phyloP scores from a whole-genome alignment of 2,797 vertebrate species.

The Malacoraja senta region DNA sequence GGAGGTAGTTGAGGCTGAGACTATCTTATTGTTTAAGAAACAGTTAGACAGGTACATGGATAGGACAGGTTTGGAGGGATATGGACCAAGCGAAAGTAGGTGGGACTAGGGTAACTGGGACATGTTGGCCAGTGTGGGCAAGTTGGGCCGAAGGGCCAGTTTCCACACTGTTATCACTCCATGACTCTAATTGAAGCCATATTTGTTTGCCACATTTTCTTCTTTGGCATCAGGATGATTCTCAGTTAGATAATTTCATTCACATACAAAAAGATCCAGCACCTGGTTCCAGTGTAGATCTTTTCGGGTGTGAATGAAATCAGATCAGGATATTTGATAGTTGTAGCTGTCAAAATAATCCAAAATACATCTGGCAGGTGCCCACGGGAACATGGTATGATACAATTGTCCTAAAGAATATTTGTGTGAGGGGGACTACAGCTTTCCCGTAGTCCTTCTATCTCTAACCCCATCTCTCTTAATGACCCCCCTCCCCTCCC shows the following conservation, averaged over 20 bases:
- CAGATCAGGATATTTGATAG: neutral
- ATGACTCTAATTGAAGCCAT: neutral
- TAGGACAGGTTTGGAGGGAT: too few relatives aligned
- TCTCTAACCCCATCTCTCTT: too few relatives aligned
- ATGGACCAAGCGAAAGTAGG: too few relatives aligned
- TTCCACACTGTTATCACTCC: too few relatives aligned
- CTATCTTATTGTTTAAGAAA: too few relatives aligned
- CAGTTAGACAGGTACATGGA: too few relatives aligned
- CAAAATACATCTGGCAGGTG: neutral
- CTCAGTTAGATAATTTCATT: neutral
- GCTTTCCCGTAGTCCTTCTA: neutral
- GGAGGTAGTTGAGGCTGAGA: too few relatives aligned
- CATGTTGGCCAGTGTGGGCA: too few relatives aligned
- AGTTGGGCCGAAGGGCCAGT: too few relatives aligned
- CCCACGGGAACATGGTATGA: neutral
- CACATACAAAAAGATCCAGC: neutral
- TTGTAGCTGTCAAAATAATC: neutral
- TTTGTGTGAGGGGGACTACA: neutral
- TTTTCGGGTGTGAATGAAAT: neutral
- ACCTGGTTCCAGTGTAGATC: neutral
- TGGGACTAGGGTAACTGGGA: too few relatives aligned
- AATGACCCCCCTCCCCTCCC: too few relatives aligned
- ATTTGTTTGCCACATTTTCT: neutral
- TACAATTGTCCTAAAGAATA: neutral
- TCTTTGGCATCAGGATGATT: neutral